These are phyloP conservation scores for Caenorhabditis elegans DNA, from an alignment of 1,140 invertebrate species.

Conservation along the genomic window WBcel235 BX284606.5:11129001-11129500, in stretches of 20 bases:
- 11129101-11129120: no score
- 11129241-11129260: constrained; percentile 19
- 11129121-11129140: no score
- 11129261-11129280: constrained; percentile 19
- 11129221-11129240: constrained; percentile 32
- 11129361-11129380: neutral
- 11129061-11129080: no score
- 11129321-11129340: constrained; percentile 27
- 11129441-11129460: no score
- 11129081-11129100: no score
- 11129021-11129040: neutral
- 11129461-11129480: no score
- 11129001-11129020: neutral
- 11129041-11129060: no score
- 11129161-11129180: constrained; percentile 24
- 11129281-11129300: neutral
- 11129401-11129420: no score
- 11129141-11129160: neutral
- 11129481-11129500: no score
- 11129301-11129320: constrained; percentile 17
- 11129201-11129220: no score
- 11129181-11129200: neutral
- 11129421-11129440: no score
- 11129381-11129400: no score
- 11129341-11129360: constrained; percentile 8